Evolutionary conservation across 37 sponge, comb jelly and placozoan species (phyloP), one percentile per base, ranked within the genome.

Genomic region (Dysidea cf. avara): DNA sequence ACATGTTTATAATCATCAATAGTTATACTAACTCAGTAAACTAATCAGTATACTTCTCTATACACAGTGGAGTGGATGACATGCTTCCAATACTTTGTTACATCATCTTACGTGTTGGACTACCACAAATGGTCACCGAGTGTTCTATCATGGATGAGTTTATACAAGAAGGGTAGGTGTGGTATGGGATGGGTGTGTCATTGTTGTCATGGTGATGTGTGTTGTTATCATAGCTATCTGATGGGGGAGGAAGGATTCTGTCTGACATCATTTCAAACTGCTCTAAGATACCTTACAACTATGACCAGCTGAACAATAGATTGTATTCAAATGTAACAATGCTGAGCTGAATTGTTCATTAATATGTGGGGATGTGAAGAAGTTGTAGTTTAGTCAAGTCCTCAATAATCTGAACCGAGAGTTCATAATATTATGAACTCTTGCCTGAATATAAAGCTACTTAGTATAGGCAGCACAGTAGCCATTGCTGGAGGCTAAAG

Each of bases 191-290:
- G 17, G 9, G n/a, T 31, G 13, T 31, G 21, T n/a, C n/a, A 24
- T 22, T 53, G 22, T 21, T 69, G 30, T 18, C 4, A 25, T 64
- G n/a, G 9, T 74, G 24, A 25, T 81, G 7, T 53, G 64, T 59
- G 35, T 56, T 88, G 90, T 30, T n/a, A n/a, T n/a, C n/a, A n/a
- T n/a, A n/a, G n/a, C n/a, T 92, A 81, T 39, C 21, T 86, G 49
- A 78, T 85, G 83, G 92, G 92, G 0, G 96, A 96, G 49, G 92
- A 88, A 29, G 96, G 96, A 20, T 95, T 90, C 71, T 96, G 96
- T 79, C 77, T 96, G 59, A 91, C 93, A 7, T 83, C 93, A 26
- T 82, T 96, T 39, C 75, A 86, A 21, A 92, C 96, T 4, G 96
- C 96, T 17, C 81, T 86, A 38, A 56, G 37, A 46, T 86, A 57